A percentile compares a stretch with the other conserved stretches of the same genome.
Conservation (phyloP, 2,888 invertebrate genomes). For the Amphipoea lucens region DNA sequence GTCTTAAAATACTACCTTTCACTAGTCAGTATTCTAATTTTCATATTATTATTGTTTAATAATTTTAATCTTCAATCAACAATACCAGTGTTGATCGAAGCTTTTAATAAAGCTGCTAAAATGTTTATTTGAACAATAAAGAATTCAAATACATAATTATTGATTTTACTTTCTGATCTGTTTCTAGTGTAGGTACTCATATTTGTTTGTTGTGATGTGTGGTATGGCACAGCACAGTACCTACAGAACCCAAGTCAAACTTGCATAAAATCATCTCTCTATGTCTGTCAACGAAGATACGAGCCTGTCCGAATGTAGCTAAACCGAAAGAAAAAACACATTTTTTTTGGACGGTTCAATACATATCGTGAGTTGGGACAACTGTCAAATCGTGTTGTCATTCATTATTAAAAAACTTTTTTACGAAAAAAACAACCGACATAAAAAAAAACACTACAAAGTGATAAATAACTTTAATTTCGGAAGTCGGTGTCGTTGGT, state of each 20-base stretch:
- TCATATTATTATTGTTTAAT: not conserved
- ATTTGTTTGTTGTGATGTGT: not conserved
- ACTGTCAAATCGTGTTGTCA: too few relatives aligned
- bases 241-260: not conserved
- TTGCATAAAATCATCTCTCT: not conserved
- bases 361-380: too few relatives aligned
- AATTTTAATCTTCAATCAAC: not conserved
- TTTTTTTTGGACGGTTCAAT: too few relatives aligned
- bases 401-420: too few relatives aligned
- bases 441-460: too few relatives aligned
- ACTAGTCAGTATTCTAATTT: not conserved
- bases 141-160: not conserved
- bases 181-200: not conserved
- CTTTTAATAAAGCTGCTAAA: not conserved
- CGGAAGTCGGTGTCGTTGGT: too few relatives aligned
- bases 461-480: too few relatives aligned
- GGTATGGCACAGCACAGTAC: not conserved
- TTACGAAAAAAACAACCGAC: too few relatives aligned
- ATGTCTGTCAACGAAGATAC: too few relatives aligned
- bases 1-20: not conserved
- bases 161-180: constrained; percentile 5
- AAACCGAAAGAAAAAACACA: too few relatives aligned
- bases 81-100: too few relatives aligned
- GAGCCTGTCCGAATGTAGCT: too few relatives aligned
- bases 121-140: constrained; percentile 17